A percentile compares a stretch with the other conserved stretches of the same genome.
These are phyloP conservation scores for Elymnias hypermnestra DNA, from an alignment of 1,140 invertebrate species.

Conservation along the genomic window DNA sequence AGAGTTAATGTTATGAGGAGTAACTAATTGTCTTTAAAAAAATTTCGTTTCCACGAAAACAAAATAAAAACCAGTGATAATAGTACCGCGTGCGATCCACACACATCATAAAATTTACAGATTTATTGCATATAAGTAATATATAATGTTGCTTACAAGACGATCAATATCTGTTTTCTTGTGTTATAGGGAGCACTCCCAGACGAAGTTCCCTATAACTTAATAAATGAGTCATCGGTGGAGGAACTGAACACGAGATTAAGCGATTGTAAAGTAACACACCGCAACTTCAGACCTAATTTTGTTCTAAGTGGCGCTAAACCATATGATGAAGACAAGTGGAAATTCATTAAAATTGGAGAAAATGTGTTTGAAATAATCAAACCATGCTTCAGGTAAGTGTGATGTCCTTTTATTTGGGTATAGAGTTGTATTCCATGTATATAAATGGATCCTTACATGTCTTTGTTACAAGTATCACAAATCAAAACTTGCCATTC, in stretches of 20 bases:
- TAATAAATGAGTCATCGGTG: conserved; percentile 80
- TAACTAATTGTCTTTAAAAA: too few relatives aligned
- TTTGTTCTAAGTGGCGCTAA: conserved; percentile 80
- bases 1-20: too few relatives aligned
- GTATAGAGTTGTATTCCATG: too few relatives aligned
- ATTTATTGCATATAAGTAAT: too few relatives aligned
- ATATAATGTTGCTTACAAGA: too few relatives aligned
- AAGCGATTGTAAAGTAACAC: conserved; percentile 48
- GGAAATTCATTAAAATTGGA: conserved; percentile 83
- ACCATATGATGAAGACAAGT: conserved; percentile 81
- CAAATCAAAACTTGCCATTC: too few relatives aligned
- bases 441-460: too few relatives aligned
- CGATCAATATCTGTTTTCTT: conserved; percentile 7
- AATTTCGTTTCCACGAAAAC: too few relatives aligned
- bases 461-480: background rate
- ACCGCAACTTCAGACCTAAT: conserved; percentile 80
- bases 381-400: conserved; percentile 80
- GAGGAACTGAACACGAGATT: conserved; percentile 79
- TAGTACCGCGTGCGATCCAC: too few relatives aligned
- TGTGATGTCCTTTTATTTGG: too few relatives aligned
- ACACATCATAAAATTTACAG: too few relatives aligned
- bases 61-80: too few relatives aligned
- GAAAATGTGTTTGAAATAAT: conserved; percentile 78
- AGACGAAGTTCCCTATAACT: conserved; percentile 77
- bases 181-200: conserved; percentile 76